Conservation (phyloP, 92 coral and sea anemone species). For the Epizoanthus ramosus region DNA sequence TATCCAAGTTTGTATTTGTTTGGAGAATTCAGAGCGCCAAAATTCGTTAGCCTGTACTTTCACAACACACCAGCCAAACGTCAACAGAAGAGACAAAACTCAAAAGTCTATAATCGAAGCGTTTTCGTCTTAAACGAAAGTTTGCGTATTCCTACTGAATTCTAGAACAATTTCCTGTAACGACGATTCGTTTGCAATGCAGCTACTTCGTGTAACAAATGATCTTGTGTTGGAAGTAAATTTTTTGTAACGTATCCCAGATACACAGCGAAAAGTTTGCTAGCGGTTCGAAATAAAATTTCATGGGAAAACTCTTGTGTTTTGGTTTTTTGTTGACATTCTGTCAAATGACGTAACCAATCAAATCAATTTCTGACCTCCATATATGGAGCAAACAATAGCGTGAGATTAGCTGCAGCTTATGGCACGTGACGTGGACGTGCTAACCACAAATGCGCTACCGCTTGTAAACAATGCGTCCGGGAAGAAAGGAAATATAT, state of each 20-base stretch:
- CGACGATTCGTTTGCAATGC: not conserved
- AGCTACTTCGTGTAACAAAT: conserved; percentile 4
- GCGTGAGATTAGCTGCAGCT: conserved; percentile 40
- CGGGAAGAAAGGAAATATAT: not conserved
- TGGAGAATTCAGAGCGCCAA: conserved; percentile 38
- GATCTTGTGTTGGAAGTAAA: not conserved
- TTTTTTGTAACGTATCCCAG: conserved; percentile 22
- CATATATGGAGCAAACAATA: conserved; percentile 69
- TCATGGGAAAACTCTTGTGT: conserved; percentile 90
- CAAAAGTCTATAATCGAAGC: not conserved
- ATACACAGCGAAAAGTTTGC: conserved; percentile 29
- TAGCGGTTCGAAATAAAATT: conserved; percentile 42
- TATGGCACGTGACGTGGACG: conserved; percentile 40
- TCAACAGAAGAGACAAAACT: conserved; percentile 20
- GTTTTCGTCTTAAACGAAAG: conserved; percentile 2
- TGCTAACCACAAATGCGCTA: not conserved
- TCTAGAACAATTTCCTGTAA: not conserved
- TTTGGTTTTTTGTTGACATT: conserved; percentile 95
- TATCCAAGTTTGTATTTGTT: conserved; percentile 1
- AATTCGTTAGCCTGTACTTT: conserved; percentile 30
- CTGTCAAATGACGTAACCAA: conserved; percentile 91
- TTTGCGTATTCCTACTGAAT: not conserved
- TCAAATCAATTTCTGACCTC: conserved; percentile 65
- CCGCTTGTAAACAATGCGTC: conserved; percentile 31
- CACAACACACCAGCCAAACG: conserved; percentile 49